phyloP scores from a whole-genome alignment of 2,797 vertebrate genomes.

The Pogoniulus pusillus region DNA sequence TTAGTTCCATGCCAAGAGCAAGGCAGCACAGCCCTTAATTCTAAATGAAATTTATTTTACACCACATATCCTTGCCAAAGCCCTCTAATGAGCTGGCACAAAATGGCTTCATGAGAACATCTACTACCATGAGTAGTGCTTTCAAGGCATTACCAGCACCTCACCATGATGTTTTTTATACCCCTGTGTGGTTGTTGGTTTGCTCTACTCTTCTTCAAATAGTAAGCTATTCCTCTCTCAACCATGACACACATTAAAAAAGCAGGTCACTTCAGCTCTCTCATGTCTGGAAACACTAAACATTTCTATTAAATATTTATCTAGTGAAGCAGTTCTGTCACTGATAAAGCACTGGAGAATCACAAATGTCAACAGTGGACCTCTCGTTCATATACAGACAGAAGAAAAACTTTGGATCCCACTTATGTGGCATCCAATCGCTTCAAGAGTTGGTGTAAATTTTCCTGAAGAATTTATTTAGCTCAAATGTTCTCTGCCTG shows the following conservation, averaged over 20 bases:
- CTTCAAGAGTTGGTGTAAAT: neutral
- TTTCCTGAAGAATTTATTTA: neutral
- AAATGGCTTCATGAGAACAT: constrained; percentile 46
- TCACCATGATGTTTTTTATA: neutral
- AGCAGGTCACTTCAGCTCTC: neutral
- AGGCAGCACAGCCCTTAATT: constrained; percentile 10
- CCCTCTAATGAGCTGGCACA: constrained; percentile 65
- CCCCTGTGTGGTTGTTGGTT: neutral
- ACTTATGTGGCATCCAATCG: neutral
- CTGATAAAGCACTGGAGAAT: neutral
- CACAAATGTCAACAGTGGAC: neutral
- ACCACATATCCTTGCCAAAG: constrained; percentile 60
- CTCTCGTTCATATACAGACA: neutral
- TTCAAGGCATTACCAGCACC: constrained; percentile 14
- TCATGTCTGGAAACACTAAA: constrained; percentile 1
- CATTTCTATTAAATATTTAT: neutral
- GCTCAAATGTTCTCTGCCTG: neutral
- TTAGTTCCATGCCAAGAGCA: constrained; percentile 57
- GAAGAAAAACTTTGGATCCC: neutral
- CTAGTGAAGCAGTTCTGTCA: neutral
- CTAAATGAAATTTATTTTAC: constrained; percentile 69
- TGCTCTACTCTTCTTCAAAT: constrained; percentile 28
- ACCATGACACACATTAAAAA: neutral
- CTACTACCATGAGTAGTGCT: constrained; percentile 14
- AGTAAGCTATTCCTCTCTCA: constrained; percentile 24